Evolutionary conservation across 35 echinoderm and acorn worm species (phyloP).

Genomic region (Ptychodera flava): DNA sequence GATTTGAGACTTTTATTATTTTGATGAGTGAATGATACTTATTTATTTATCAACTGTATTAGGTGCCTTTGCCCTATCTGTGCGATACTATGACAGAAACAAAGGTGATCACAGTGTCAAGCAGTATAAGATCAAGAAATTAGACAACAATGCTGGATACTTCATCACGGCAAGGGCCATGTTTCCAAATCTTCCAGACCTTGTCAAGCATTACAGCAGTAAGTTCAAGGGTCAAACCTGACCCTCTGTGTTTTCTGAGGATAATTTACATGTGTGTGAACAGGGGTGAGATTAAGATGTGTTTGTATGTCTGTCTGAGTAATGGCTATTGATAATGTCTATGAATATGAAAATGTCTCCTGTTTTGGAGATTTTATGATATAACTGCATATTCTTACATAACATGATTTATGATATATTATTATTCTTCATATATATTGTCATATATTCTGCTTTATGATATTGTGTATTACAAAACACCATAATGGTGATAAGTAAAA

Average conservation of each 20-base stretch:
- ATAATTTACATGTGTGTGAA: not conserved
- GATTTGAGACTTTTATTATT: too few relatives aligned
- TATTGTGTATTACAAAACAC: too few relatives aligned
- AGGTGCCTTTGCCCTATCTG: conserved; percentile 76
- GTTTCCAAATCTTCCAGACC: conserved; percentile 47
- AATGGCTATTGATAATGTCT: not conserved
- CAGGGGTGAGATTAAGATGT: not conserved
- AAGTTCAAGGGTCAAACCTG: conserved; percentile 16
- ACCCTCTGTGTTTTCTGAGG: too few relatives aligned
- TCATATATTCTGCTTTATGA: too few relatives aligned
- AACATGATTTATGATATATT: not conserved
- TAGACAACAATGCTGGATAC: conserved; percentile 72
- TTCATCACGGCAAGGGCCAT: conserved; percentile 71
- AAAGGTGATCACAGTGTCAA: conserved; percentile 81
- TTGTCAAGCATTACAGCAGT: conserved; percentile 81
- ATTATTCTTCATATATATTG: too few relatives aligned
- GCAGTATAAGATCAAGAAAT: conserved; percentile 82
- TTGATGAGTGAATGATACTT: too few relatives aligned
- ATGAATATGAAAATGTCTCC: not conserved
- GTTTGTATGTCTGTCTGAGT: not conserved
- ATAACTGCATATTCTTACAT: not conserved
- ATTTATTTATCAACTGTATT: too few relatives aligned
- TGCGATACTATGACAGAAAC: conserved; percentile 52
- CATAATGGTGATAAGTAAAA: too few relatives aligned
- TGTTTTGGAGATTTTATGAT: not conserved